Base-by-base conservation (phyloP, 2,113 vertebrate genomes). In the Sander vitreus region DNA sequence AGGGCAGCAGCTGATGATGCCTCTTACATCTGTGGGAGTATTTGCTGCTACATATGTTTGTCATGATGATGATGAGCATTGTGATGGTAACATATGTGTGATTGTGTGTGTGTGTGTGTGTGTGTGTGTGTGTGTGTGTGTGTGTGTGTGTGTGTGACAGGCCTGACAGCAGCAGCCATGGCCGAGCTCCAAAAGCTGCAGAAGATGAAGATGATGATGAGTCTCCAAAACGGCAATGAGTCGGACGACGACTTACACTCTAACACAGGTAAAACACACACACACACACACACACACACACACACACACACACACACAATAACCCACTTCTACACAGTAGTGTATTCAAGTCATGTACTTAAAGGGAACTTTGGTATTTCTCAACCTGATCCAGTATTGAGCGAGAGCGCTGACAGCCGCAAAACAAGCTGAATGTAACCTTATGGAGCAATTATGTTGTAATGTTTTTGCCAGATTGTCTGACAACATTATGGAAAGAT, bases 181-280 rank as follows among this genome's bases (percentile, higher is more conserved):
- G 92, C 92, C 0, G 93, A 94, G 65, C 93, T 94, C 21, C 93
- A 93, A 80, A 94, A 94, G 71, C 89, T 94, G 3, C 93, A 94
- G 71, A 94, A 94, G 88, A 93, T 94, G 93, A 94, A 94, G 90
- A 93, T 94, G 91, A 93, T 94, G 93, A 93, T 94, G 93, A 94
- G 91, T 70, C 86, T 94, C 15, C 93, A 94, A 78, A 94, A 93
- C 39, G 93, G 93, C 72, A 93, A 94, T 63, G 92, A 93, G 87
- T 94, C 93, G 0, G 93, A 94, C 53, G 93, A 94, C 15, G 93
- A 94, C 86, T 39, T 93, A 25, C 92, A 93, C 91, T 94, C 93
- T 65, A 93, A 93, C 45, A 85, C 93, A 81, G 93, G 93, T 94
- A 71, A 80, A 51, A 58, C 50, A 77, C 72, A 53, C 50, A 60